Percentiles rank a stretch among this genome's conserved stretches.
phyloP scores from a whole-genome alignment of 2,113 vertebrate species.

The Tetraodon nigroviridis region DNA sequence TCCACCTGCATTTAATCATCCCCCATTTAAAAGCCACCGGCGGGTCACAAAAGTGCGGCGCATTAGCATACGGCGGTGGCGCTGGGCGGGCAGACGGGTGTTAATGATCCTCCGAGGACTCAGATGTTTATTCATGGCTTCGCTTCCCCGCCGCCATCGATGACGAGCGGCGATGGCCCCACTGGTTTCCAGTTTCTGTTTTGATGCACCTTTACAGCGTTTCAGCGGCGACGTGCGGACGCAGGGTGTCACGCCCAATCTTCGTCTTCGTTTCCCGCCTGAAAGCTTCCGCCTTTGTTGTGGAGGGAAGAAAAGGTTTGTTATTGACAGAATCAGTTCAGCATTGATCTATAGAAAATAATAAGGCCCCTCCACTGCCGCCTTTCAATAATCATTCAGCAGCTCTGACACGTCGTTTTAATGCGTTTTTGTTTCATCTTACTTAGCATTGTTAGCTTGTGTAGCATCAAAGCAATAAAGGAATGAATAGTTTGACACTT shows the following conservation, averaged over 20 bases:
- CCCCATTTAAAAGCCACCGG: constrained; percentile 45
- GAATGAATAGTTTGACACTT: no score
- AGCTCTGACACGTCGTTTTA: background rate
- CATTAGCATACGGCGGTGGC: constrained; percentile 59
- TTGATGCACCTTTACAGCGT: constrained; percentile 39
- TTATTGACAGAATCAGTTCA: constrained; percentile 28
- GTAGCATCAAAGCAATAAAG: no score
- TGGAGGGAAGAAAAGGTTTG: constrained; percentile 12
- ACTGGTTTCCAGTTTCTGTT: constrained; percentile 23
- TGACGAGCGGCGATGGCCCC: constrained; percentile 40
- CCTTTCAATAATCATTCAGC: background rate
- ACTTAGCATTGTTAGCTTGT: background rate
- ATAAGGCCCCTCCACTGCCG: background rate
- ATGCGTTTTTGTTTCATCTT: background rate
- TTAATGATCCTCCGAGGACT: constrained; percentile 63
- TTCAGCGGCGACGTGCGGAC: constrained; percentile 22
- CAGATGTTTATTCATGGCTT: constrained; percentile 63
- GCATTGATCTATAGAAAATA: constrained; percentile 17
- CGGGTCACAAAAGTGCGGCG: constrained; percentile 37
- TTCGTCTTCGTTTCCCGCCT: constrained; percentile 35
- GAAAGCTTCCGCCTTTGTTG: constrained; percentile 10
- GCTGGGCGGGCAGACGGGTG: constrained; percentile 53
- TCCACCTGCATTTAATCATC: constrained; percentile 51
- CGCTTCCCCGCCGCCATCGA: constrained; percentile 22
- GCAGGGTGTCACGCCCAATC: constrained; percentile 49